Evolutionary conservation across 2,113 vertebrate genomes (phyloP).

Genomic region (Oncorhynchus gorbuscha): DNA sequence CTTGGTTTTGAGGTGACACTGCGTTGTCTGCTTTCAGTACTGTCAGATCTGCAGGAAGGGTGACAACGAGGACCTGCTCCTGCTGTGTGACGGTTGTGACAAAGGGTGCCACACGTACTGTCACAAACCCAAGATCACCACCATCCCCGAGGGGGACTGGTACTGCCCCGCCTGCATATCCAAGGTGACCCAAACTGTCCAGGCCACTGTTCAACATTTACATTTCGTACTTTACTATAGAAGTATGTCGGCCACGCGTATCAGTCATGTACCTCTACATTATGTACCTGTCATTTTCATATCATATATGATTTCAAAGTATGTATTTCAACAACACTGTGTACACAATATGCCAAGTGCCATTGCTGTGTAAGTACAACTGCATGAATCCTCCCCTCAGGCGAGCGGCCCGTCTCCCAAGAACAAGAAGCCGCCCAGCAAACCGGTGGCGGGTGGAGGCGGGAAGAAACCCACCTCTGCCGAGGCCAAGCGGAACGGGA

Average conservation of each 20-base stretch:
- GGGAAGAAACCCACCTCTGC: constrained; percentile 79
- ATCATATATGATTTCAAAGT: too few species aligned
- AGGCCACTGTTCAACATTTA: too few species aligned
- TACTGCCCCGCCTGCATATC: constrained; percentile 98
- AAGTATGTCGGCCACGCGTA: too few species aligned
- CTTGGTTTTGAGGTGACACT: constrained; percentile 11
- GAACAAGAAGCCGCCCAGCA: constrained; percentile 87
- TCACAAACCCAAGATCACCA: constrained; percentile 95
- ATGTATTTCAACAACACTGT: too few species aligned
- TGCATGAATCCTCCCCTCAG: constrained; percentile 61
- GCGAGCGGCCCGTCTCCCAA: constrained; percentile 92
- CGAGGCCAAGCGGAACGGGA: constrained; percentile 86
- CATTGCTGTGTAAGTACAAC: too few species aligned
- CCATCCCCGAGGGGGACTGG: constrained; percentile 97
- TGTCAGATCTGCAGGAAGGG: constrained; percentile 98
- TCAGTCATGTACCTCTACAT: too few species aligned
- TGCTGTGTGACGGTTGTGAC: constrained; percentile 97
- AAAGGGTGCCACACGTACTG: constrained; percentile 99
- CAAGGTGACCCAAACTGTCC: constrained; percentile 77
- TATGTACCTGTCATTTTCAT: too few species aligned
- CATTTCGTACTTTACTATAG: too few species aligned
- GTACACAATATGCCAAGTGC: too few species aligned
- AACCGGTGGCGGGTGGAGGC: constrained; percentile 51
- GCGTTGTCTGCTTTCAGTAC: constrained; percentile 80
- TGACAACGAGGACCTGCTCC: constrained; percentile 95